A percentile compares a stretch with the other conserved stretches of the same genome.
These are phyloP conservation scores for Carabus problematicus DNA, from an alignment of 2,888 invertebrate species.

Conservation along the genomic window DNA sequence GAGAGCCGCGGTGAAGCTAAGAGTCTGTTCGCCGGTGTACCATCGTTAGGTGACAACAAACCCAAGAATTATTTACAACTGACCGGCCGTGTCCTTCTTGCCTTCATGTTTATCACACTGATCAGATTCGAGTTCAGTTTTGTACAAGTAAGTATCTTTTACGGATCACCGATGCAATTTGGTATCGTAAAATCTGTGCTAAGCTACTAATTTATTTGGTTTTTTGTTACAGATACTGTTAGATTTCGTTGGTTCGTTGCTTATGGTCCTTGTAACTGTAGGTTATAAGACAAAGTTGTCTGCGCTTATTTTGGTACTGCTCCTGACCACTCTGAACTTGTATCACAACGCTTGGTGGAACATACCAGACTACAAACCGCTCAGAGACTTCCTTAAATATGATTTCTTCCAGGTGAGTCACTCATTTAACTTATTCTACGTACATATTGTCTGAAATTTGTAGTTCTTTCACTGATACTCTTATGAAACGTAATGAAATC, in stretches of 20 bases:
- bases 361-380: constrained; percentile 92
- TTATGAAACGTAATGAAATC: too few relatives aligned
- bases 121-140: constrained; percentile 92
- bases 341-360: constrained; percentile 99
- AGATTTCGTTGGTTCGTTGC: constrained; percentile 89
- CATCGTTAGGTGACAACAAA: constrained; percentile 90
- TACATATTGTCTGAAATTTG: not conserved
- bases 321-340: constrained; percentile 89
- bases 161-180: too few relatives aligned
- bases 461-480: not conserved
- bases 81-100: constrained; percentile 92
- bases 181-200: too few relatives aligned
- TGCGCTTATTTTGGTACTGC: constrained; percentile 89
- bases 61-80: constrained; percentile 97
- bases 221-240: constrained; percentile 75
- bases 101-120: constrained; percentile 98
- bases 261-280: constrained; percentile 95
- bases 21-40: constrained; percentile 95
- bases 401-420: constrained; percentile 97
- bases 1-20: constrained; percentile 93
- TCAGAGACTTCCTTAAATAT: constrained; percentile 99
- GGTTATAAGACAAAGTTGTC: constrained; percentile 99
- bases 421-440: constrained; percentile 9
- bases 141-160: constrained; percentile 69
- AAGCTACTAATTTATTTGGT: too few relatives aligned